Evolutionary conservation across 2,797 vertebrate species (phyloP), one percentile per base, ranked within the genome.

Genomic region (Brachyalestes nurse): DNA sequence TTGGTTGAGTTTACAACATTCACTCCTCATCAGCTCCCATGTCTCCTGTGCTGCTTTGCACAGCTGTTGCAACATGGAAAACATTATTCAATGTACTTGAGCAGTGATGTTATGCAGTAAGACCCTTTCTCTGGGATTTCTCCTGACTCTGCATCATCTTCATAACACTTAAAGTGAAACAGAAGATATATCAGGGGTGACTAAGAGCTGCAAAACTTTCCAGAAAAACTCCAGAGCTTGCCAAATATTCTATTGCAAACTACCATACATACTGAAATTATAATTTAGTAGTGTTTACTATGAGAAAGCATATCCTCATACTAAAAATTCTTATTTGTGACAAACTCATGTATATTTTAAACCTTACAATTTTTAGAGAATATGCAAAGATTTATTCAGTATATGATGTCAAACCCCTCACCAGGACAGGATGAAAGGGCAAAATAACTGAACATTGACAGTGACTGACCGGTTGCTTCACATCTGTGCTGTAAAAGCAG

Each of bases 121-220:
- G 40, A 38, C 19, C 23, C 49, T 77, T 80, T 82, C 75, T 78
- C 83, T 8, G 57, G 69, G 84, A 72, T 51, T 42, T 72, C 62
- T 78, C 34, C 57, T 82, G 83, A 84, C 84, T 51, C 82, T 83
- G 72, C 0, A 84, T 38, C 79, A 55, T 76, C 82, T 81, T 69
- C 60, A 53, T 57, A 25, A 72, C 28, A 51, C 76, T 83, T 84
- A 78, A 38, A 84, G 77, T 72, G 72, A 83, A 82, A 34, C 38
- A 80, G 64, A 87, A 85, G 57, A 85, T 85, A 85, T 65, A 53
- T 75, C 61, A 84, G 10, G 1, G 58, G 65, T 80, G 66, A 85
- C 80, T 81, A 72, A 83, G 28, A 57, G 73, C 58, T 64, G 70
- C 80, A 80, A 75, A 66, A 81, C 75, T 84, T 51, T 81, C 70